A percentile compares a stretch with the other conserved stretches of the same genome.
Conservation (phyloP, 2,888 invertebrate species). For the Eupithecia dodoneata region DNA sequence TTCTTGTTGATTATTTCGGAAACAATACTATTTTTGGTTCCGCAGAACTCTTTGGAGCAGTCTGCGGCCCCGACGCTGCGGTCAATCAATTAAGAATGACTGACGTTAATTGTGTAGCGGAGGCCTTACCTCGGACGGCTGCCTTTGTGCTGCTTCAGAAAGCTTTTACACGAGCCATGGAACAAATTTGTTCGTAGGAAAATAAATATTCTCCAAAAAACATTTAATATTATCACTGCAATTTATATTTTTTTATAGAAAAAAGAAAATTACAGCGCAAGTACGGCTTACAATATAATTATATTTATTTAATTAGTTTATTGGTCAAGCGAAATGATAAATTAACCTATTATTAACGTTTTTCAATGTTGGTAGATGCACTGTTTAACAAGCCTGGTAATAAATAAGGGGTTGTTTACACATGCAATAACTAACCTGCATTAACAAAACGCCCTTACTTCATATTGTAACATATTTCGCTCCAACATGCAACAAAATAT, state of each 20-base stretch:
- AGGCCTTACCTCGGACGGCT: conserved; percentile 19
- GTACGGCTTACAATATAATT: not conserved
- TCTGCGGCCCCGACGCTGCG: conserved; percentile 33
- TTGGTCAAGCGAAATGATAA: conserved; percentile 10
- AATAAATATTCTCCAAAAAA: not conserved
- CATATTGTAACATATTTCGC: conserved; percentile 33
- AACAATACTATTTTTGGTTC: conserved; percentile 18
- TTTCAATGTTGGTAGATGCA: conserved; percentile 19
- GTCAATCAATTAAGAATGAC: conserved; percentile 57
- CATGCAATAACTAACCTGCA: conserved; percentile 32
- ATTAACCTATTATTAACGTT: conserved; percentile 21
- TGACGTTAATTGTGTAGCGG: conserved; percentile 43
- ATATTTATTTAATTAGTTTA: not conserved
- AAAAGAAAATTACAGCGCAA: not conserved
- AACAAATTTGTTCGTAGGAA: not conserved
- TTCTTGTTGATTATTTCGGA: not conserved
- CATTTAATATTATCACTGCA: not conserved
- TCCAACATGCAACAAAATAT: conserved; percentile 37
- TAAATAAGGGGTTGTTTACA: conserved; percentile 34
- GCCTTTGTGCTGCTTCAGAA: conserved; percentile 9
- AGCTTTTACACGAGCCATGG: conserved; percentile 7
- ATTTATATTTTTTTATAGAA: not conserved
- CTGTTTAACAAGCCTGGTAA: conserved; percentile 22
- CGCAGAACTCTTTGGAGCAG: conserved; percentile 65
- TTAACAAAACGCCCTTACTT: conserved; percentile 29